Evolutionary conservation across 2,797 vertebrate species (phyloP).

Genomic region (Gallinago solitaria): DNA sequence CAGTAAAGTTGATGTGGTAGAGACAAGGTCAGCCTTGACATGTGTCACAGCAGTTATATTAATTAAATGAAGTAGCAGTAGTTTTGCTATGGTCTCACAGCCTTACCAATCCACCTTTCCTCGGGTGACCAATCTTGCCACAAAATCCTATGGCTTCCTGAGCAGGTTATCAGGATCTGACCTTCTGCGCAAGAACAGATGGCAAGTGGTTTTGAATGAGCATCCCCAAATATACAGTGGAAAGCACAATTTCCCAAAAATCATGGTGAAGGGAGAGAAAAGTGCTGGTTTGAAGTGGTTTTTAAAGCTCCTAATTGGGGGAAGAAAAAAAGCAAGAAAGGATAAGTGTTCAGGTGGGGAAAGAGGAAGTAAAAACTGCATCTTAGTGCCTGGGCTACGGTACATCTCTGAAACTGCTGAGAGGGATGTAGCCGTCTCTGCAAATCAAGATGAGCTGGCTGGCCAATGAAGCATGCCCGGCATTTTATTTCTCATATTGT

Average conservation of each 20-base stretch:
- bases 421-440: slow-evolving; percentile 65
- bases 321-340: slow-evolving; percentile 2
- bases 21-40: not conserved
- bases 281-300: not conserved
- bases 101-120: not conserved
- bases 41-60: not conserved
- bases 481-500: slow-evolving; percentile 79
- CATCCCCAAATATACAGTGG: not conserved
- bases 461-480: slow-evolving; percentile 72
- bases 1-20: not conserved
- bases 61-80: not conserved
- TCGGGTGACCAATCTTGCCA: not conserved
- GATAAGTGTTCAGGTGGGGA: not conserved
- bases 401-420: slow-evolving; percentile 59
- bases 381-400: not conserved
- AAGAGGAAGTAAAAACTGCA: not conserved
- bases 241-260: not conserved
- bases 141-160: not conserved
- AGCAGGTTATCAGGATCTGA: not conserved
- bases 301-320: not conserved
- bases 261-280: not conserved
- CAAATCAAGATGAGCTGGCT: slow-evolving; percentile 73
- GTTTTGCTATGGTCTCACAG: not conserved
- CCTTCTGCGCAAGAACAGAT: not conserved
- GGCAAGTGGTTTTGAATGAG: not conserved